phyloP scores from a whole-genome alignment of 2,888 invertebrate species.

The Chymomyza procnemis region DNA sequence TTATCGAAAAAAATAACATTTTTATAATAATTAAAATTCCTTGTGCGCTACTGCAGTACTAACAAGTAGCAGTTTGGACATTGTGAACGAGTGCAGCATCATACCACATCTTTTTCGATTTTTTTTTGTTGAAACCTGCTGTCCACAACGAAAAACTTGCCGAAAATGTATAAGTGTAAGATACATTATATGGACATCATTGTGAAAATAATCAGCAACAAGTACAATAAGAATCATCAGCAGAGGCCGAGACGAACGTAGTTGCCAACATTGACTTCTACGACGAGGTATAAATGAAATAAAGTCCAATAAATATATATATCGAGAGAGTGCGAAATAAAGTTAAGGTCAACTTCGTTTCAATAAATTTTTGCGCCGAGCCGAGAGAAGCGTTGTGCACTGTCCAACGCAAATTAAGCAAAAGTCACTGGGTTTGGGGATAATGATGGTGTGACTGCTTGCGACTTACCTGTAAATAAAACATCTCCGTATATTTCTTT shows the following conservation, averaged over 20 bases:
- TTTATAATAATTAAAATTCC: no score
- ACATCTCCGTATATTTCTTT: neutral
- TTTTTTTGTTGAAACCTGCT: constrained; percentile 47
- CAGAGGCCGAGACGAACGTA: constrained; percentile 31
- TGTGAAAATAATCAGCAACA: constrained; percentile 68
- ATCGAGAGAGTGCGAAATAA: constrained; percentile 51
- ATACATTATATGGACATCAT: constrained; percentile 65
- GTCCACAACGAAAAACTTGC: constrained; percentile 34
- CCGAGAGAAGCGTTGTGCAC: constrained; percentile 17
- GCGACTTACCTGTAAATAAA: constrained; percentile 1
- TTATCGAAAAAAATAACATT: no score
- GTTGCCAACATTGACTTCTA: constrained; percentile 29
- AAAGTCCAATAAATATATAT: neutral
- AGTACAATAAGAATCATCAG: constrained; percentile 58
- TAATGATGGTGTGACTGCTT: constrained; percentile 18
- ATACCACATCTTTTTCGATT: neutral
- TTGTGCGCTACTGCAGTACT: neutral
- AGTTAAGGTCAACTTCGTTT: constrained; percentile 72
- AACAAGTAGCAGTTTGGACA: neutral
- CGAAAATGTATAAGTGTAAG: constrained; percentile 45
- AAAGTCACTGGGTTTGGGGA: constrained; percentile 50
- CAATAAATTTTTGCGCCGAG: constrained; percentile 54
- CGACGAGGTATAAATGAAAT: neutral
- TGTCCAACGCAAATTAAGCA: constrained; percentile 64
- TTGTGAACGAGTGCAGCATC: neutral